These are phyloP conservation scores for Campopleginae sp. DNA, from an alignment of 2,888 invertebrate genomes.

Conservation along the genomic window DNA sequence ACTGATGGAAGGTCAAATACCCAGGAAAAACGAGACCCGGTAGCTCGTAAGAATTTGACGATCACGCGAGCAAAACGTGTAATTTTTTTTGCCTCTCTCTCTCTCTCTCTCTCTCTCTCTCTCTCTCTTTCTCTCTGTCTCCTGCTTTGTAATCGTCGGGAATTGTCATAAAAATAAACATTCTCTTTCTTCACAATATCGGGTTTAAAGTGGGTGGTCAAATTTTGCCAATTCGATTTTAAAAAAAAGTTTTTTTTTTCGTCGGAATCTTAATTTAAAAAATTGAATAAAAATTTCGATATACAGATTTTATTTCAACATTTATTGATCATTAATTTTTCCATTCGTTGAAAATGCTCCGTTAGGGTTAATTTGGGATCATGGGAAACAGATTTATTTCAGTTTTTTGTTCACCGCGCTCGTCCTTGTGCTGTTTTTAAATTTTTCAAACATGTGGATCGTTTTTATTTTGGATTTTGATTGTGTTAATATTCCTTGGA, in stretches of 20 bases:
- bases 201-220: not conserved
- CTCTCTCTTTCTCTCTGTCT: not conserved
- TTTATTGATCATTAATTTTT: not conserved
- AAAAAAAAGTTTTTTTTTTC: not conserved
- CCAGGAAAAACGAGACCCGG: conserved; percentile 1
- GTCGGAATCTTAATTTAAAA: not conserved
- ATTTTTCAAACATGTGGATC: not conserved
- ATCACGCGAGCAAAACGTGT: not conserved
- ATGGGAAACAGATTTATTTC: not conserved
- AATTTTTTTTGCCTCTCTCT: conserved; percentile 5
- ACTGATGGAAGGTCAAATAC: not conserved
- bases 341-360: not conserved
- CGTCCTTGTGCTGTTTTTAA: not conserved
- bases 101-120: not conserved
- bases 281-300: not conserved
- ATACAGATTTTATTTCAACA: not conserved
- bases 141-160: not conserved
- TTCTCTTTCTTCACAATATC: conserved; percentile 28
- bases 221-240: not conserved
- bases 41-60: not conserved
- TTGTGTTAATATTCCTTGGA: not conserved
- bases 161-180: conserved; percentile 21
- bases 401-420: not conserved
- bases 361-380: not conserved
- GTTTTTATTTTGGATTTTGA: not conserved